A percentile compares a stretch with the other conserved stretches of the same genome.
These are phyloP conservation scores for Amniataba percoides DNA, from an alignment of 2,797 vertebrate genomes.

Conservation along the genomic window DNA sequence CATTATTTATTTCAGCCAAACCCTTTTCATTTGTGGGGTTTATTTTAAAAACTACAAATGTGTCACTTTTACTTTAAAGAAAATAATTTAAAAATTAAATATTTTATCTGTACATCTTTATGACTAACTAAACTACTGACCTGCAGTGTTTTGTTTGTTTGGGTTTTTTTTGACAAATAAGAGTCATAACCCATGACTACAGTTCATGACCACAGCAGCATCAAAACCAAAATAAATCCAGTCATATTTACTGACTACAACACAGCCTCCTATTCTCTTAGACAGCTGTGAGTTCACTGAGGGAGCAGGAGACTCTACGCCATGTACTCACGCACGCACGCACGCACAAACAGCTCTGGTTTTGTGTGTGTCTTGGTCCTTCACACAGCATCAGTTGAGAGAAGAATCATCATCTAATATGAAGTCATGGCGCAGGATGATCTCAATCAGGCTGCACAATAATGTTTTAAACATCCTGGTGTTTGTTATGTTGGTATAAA, in stretches of 20 bases:
- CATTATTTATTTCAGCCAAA: background rate
- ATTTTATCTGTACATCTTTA: background rate
- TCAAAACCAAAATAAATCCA: background rate
- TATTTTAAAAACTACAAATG: background rate
- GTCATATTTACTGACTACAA: conserved; percentile 1
- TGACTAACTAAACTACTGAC: background rate
- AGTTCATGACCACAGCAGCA: background rate
- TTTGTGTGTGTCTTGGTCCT: background rate
- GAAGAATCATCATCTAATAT: background rate
- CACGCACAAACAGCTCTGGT: background rate
- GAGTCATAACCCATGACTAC: background rate
- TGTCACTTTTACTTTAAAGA: background rate
- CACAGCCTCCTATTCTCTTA: background rate
- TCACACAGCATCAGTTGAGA: background rate
- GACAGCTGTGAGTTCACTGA: background rate
- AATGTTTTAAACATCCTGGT: background rate
- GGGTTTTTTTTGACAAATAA: background rate
- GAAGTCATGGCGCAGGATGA: background rate
- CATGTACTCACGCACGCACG: too few species aligned
- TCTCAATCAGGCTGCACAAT: conserved; percentile 4
- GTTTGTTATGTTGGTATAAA: background rate
- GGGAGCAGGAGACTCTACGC: background rate
- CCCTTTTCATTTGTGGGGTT: background rate
- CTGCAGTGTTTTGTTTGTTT: background rate
- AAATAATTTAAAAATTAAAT: too few species aligned